Evolutionary conservation across 2,113 vertebrate genomes (phyloP), one percentile per base, ranked within the genome.

Genomic region (Eleginops maclovinus): DNA sequence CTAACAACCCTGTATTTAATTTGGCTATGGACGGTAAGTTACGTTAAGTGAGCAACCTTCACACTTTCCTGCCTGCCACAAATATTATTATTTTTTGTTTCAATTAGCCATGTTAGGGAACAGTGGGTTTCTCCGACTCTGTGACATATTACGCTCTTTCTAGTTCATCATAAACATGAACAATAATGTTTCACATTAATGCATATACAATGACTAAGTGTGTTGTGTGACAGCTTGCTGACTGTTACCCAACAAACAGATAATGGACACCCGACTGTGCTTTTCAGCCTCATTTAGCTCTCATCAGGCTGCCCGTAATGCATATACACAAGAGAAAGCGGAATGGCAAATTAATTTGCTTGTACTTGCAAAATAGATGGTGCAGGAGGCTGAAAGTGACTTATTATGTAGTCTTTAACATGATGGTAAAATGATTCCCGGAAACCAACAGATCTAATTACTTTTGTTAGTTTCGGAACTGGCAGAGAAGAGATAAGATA

Each of bases 81-180:
- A 9, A 40, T 1, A 14, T 11, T 54, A 1, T 36, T 36, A 36
- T 40, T 28, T 53, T 6, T 65, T 36, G 16, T 28, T 64, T 65
- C 19, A 58, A 7, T 75, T 28, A 51, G 22, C 16, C 22, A 36
- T 10, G 43, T 10, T 14, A 0, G 19, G 74, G 43, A 71, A 26
- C 21, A 59, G 19, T 16, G 43, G 3, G 36, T 46, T 44, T 2
- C 47, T 44, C 17, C 43, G 0, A 36, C 36, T 19, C n/a, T 58
- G 14, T 70, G 40, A 21, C 59, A n/a, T 61, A 60, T 64, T 14
- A 1, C 17, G 13, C n/a, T 49, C 14, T 69, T 12, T 60, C 9
- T 31, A 43, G 56, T 74, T 69, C 22, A 77, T 16, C 28, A 21
- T 16, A 71, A 66, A 62, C 13, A 55, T 71, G 21, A 44, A 15